A percentile compares a stretch with the other conserved stretches of the same genome.
Conservation (phyloP, 2,797 vertebrate species). For the Myioborus miniatus region DNA sequence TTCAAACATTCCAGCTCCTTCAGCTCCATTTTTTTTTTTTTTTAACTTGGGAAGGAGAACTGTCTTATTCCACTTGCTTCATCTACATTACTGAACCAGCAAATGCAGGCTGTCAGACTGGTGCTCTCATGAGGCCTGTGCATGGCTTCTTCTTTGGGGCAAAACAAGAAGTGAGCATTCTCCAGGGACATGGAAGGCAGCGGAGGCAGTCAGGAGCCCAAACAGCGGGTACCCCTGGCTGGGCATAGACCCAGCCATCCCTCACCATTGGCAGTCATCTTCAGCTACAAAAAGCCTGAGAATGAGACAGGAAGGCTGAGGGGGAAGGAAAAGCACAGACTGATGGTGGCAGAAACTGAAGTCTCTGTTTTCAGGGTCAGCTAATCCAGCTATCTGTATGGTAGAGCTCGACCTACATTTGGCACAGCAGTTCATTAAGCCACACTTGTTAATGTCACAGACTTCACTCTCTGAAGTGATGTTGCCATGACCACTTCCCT, state of each 20-base stretch:
- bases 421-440: slow-evolving; percentile 43
- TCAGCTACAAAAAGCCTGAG: neutral
- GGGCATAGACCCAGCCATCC: neutral
- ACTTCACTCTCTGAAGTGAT: slow-evolving; percentile 38
- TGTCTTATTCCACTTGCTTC: neutral
- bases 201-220: neutral
- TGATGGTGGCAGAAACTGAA: neutral
- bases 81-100: neutral
- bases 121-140: neutral
- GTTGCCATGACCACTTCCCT: slow-evolving; percentile 69
- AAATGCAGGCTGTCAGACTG: neutral
- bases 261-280: neutral
- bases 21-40: neutral
- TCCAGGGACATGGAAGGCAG: neutral
- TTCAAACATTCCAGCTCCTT: neutral
- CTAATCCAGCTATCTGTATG: neutral
- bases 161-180: neutral
- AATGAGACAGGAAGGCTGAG: neutral
- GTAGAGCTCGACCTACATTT: slow-evolving; percentile 24
- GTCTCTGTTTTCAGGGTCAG: neutral
- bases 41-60: neutral
- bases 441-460: slow-evolving; percentile 31
- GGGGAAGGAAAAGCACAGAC: neutral
- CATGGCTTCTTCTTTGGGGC: neutral
- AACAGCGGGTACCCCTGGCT: neutral